These are phyloP conservation scores for Stomatorhinus ivindoensis DNA, from an alignment of 2,113 vertebrate species.

Conservation along the genomic window DNA sequence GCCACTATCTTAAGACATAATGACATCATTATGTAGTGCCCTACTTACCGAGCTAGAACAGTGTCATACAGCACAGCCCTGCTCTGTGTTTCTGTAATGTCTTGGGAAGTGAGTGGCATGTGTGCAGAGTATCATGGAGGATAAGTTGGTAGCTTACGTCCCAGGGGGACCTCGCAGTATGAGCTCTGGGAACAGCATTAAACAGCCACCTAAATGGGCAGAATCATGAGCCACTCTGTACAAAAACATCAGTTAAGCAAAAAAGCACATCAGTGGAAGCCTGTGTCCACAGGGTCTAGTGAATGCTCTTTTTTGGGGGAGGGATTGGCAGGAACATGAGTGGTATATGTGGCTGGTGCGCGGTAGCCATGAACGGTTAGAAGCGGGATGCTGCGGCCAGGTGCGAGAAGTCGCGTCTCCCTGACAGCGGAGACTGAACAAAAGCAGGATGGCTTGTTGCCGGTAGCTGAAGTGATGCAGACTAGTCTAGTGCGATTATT, in stretches of 20 bases:
- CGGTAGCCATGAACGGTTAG: not conserved
- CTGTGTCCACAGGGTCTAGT: not conserved
- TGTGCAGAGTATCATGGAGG: not conserved
- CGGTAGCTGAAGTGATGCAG: not conserved
- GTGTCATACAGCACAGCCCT: not conserved
- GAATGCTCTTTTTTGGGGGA: not conserved
- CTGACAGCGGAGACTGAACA: not conserved
- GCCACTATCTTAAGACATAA: not conserved
- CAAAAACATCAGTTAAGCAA: not conserved
- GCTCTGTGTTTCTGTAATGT: not conserved
- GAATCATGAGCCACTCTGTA: not conserved
- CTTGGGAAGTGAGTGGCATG: not conserved
- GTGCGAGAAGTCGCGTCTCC: not conserved
- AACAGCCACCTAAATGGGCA: not conserved
- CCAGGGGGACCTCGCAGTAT: not conserved
- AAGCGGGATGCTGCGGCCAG: not conserved
- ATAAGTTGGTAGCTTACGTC: not conserved
- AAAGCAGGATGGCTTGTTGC: not conserved
- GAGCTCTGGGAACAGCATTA: not conserved
- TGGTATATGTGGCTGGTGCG: not conserved
- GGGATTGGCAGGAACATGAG: not conserved
- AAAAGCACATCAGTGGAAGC: not conserved
- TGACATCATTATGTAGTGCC: not conserved
- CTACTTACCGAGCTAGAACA: not conserved
- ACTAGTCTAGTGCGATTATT: not conserved